Base-by-base conservation (phyloP, 1,140 invertebrate genomes). In the Psix sp. region DNA sequence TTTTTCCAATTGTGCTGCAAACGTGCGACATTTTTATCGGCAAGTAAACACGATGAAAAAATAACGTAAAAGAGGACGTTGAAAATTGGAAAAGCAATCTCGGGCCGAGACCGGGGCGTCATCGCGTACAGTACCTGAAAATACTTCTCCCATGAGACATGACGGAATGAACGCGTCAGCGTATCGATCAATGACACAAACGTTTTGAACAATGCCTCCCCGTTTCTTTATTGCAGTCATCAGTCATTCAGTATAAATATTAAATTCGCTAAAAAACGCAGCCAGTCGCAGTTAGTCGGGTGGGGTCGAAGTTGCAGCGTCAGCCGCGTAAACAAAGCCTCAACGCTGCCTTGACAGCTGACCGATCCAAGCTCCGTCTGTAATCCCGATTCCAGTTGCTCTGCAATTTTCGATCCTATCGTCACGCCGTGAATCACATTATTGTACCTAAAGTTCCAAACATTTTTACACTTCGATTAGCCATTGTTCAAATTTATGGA, bases 191-290 rank as follows among this genome's bases (percentile, higher is more conserved):
- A 86, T 85, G 84, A 85, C 83, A 86, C 81, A 82, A 82, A 83
- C 80, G 72, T 84, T 84, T 80, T 82, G 83, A 82, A 86, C 84
- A 86, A 86, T 85, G 62, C 81, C 68, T 78, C 81, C 82, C 84
- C 78, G 81, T 83, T 84, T 84, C 80, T 83, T 84, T 86, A 84
- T 86, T 83, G 80, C 77, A 82, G 83, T 86, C 84, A 86, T 86
- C 84, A 86, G 83, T 85, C 84, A 86, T 84, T 86, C 84, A 77
- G 82, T 85, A 85, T 86, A 86, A 86, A 86, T 86, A 86, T 86
- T 86, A 86, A 86, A 86, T 85, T 85, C 82, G 83, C 80, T 85
- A 85, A 86, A 86, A 86, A 86, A 86, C 77, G 76, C 66, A 62
- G 54, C 59, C 54, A 72, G 76, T 71, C 74, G 74, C 67, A 40